Evolutionary conservation across 2,113 vertebrate genomes (phyloP).

Genomic region (Lagopus muta): DNA sequence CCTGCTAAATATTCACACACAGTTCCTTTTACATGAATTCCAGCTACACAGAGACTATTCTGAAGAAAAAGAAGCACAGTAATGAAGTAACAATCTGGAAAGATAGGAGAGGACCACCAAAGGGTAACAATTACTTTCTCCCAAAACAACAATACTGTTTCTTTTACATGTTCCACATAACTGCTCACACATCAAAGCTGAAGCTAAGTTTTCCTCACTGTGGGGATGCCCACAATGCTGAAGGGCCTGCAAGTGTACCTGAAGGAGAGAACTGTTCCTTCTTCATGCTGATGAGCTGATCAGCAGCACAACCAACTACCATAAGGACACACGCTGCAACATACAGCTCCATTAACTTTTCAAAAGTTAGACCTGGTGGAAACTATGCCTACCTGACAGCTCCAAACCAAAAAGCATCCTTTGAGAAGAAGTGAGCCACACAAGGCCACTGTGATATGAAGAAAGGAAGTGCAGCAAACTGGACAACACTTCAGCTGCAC

Average conservation of each 20-base stretch:
- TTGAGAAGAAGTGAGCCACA: background rate
- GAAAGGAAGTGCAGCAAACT: background rate
- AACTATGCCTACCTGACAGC: background rate
- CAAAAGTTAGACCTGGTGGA: background rate
- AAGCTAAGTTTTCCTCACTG: background rate
- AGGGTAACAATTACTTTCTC: background rate
- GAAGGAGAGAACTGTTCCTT: background rate
- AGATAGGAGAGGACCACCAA: too few species aligned
- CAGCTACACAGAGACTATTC: background rate
- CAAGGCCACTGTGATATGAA: background rate
- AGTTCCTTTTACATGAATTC: background rate
- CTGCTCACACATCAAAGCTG: background rate
- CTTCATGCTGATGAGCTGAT: background rate
- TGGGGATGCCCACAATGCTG: background rate
- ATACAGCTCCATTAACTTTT: background rate
- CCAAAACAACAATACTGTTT: background rate
- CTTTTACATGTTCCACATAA: accelerated
- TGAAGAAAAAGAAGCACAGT: background rate
- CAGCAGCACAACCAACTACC: background rate
- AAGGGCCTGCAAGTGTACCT: background rate
- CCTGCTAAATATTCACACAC: constrained; percentile 70
- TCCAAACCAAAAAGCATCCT: background rate
- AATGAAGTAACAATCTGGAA: background rate
- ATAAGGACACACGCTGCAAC: background rate
- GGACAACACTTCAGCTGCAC: background rate